Base-by-base conservation (phyloP, 2,888 invertebrate genomes). In the Boloria euphrosyne region DNA sequence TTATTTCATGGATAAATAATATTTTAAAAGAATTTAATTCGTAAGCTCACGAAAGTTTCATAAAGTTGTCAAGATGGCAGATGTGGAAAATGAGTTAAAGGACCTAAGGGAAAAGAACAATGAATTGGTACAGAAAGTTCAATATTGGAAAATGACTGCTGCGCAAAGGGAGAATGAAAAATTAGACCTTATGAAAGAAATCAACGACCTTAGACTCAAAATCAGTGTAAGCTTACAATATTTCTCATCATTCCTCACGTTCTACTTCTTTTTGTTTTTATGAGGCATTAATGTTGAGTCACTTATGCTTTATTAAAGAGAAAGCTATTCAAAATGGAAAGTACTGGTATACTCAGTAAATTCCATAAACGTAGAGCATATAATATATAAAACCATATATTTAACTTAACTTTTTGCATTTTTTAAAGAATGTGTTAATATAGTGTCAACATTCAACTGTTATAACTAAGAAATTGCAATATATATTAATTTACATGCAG, bases 61-160 rank as follows among this genome's bases (percentile, higher is more conserved):
- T 22, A 49, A 53, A 63, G 6, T 18, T 55, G 13, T 44, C 14
- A 61, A 13, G 50, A 87, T 85, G 86, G 78, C 80, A 71, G 79
- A 80, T 66, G 74, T 77, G n/a, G 88, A 89, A 76, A 85, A 86
- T 47, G 85, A 88, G 78, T 66, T 84, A 43, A 82, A 80, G 74
- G 80, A 82, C 69, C 81, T 92, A 10, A 82, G 77, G 67, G 82
- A 84, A 69, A 83, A 80, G 78, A 93, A 93, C 73, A 87, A 78
- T 78, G 88, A 90, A 68, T 75, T 93, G 71, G 90, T 82, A 2
- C 82, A 85, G 65, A 85, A 85, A 70, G 81, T 88, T 7, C 91
- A 93, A 62, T 81, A 81, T 75, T 90, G 85, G 87, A 90, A 89
- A 76, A 81, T 89, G 78, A 80, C 82, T 46, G 86, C 87, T 13